Percentiles rank a stretch among this genome's conserved stretches.
phyloP scores from a whole-genome alignment of 1,140 invertebrate genomes.

The Ceratoteleas bidentatus region DNA sequence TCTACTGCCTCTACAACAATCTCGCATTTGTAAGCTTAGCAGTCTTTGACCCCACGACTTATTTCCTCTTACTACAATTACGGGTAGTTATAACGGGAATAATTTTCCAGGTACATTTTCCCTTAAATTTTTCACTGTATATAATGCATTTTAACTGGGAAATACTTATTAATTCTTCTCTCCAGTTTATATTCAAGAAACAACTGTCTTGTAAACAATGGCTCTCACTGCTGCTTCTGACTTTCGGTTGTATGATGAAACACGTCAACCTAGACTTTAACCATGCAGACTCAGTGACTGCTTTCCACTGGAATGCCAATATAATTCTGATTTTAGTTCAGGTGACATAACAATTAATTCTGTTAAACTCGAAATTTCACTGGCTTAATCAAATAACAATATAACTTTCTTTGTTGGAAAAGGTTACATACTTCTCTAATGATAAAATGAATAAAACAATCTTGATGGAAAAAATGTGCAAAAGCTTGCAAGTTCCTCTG shows the following conservation, averaged over 20 bases:
- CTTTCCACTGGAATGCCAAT: constrained; percentile 85
- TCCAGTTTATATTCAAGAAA: constrained; percentile 92
- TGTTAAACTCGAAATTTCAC: no score
- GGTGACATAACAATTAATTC: constrained; percentile 67
- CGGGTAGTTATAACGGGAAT: constrained; percentile 95
- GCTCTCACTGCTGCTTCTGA: constrained; percentile 93
- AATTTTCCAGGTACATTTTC: constrained; percentile 90
- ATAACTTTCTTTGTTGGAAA: no score
- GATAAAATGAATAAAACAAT: neutral
- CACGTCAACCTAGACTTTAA: constrained; percentile 85
- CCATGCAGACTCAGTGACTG: constrained; percentile 73
- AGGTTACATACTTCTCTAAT: neutral
- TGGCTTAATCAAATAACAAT: no score
- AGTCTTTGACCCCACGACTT: constrained; percentile 96
- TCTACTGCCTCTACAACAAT: constrained; percentile 98
- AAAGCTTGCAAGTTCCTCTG: no score
- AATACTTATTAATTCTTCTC: constrained; percentile 13
- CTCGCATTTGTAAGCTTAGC: constrained; percentile 95
- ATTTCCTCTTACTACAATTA: constrained; percentile 95
- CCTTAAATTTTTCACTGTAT: neutral
- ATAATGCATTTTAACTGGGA: neutral
- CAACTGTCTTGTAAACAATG: constrained; percentile 92
- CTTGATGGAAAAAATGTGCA: no score
- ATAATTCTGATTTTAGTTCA: constrained; percentile 87
- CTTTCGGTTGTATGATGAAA: constrained; percentile 95